Percentiles rank a stretch among this genome's conserved stretches.
These are phyloP conservation scores for Eristalis tenax DNA, from an alignment of 2,888 invertebrate genomes.

Conservation along the genomic window DNA sequence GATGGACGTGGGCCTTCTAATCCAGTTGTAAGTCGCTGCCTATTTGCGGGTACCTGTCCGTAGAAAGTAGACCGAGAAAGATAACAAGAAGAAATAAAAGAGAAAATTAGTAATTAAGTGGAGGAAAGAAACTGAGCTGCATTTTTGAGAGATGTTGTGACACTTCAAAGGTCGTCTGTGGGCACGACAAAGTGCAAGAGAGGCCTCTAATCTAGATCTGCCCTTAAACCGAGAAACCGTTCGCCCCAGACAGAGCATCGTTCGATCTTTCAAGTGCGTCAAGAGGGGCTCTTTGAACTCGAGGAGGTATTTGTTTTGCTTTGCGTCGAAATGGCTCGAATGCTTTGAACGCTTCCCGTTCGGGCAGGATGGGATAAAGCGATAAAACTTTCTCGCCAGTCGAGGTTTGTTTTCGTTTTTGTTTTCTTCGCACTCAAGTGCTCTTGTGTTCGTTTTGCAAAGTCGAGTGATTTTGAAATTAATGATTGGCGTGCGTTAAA, in stretches of 20 bases:
- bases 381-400: slow-evolving; percentile 45
- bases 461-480: slow-evolving; percentile 67
- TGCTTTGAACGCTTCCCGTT: neutral
- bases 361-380: slow-evolving; percentile 15
- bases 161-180: neutral
- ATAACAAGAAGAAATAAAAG: slow-evolving; percentile 42
- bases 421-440: slow-evolving; percentile 50
- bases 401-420: slow-evolving; percentile 25
- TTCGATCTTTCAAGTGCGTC: neutral
- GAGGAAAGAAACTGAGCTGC: slow-evolving; percentile 30
- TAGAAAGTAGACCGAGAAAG: slow-evolving; percentile 64
- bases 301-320: neutral
- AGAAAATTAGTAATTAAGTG: slow-evolving; percentile 60
- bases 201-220: neutral
- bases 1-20: slow-evolving; percentile 14
- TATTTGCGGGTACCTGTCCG: slow-evolving; percentile 27
- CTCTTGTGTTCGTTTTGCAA: slow-evolving; percentile 54
- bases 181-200: neutral
- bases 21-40: slow-evolving; percentile 46
- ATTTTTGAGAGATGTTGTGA: slow-evolving; percentile 22
- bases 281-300: neutral
- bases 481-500: slow-evolving; percentile 56
- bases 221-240: neutral
- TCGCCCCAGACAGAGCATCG: neutral
- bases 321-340: neutral